Evolutionary conservation across 2,113 vertebrate species (phyloP).

Genomic region (Apus apus): DNA sequence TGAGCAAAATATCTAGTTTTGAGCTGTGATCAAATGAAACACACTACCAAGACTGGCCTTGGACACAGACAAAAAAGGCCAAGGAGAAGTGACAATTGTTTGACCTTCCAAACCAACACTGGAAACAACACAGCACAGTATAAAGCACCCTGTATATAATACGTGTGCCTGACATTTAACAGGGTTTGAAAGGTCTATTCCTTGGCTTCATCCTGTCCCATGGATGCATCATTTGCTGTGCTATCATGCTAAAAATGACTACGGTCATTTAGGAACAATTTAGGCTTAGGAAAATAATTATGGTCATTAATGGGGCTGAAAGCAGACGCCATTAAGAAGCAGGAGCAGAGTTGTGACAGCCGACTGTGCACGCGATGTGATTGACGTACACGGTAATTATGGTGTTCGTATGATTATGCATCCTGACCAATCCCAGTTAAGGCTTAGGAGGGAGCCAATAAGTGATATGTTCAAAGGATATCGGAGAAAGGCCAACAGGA

Average conservation of each 20-base stretch:
- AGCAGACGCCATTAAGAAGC: constrained; percentile 15
- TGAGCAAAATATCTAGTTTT: not conserved
- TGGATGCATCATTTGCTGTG: constrained; percentile 31
- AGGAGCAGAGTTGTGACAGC: not conserved
- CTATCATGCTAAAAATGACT: constrained; percentile 48
- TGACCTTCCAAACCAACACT: not conserved
- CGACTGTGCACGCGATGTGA: not conserved
- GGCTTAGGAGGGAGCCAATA: not conserved
- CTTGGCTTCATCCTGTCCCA: not conserved
- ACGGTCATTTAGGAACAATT: constrained; percentile 52
- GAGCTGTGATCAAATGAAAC: not conserved
- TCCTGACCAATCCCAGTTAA: not conserved
- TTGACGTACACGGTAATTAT: not conserved
- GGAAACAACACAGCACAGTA: not conserved
- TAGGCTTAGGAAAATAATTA: constrained; percentile 62
- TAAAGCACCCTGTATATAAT: not conserved
- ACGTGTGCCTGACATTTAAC: not conserved
- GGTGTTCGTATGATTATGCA: not conserved
- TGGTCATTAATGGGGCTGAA: constrained; percentile 30
- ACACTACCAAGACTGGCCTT: not conserved
- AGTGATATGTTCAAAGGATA: not conserved
- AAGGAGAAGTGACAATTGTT: not conserved
- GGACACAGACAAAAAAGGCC: not conserved
- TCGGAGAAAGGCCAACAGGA: not conserved
- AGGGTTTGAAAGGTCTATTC: not conserved